A percentile compares a stretch with the other conserved stretches of the same genome.
Conservation (phyloP, 2,888 invertebrate genomes). For the Pterobdella sp. region DNA sequence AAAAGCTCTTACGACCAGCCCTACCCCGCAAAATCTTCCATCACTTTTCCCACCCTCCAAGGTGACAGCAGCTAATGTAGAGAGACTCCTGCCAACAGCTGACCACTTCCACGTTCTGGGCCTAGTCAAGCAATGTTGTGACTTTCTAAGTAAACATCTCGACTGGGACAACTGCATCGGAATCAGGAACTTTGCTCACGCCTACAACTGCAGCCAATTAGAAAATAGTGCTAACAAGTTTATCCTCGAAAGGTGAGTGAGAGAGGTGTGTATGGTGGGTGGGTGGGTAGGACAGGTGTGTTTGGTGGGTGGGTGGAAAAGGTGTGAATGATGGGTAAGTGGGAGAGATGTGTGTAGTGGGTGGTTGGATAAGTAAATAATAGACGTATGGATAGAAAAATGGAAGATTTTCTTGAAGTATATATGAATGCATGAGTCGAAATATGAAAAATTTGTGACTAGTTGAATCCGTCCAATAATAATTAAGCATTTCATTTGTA, state of each 20-base stretch:
- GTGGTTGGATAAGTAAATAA: too few relatives aligned
- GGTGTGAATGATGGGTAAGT: too few relatives aligned
- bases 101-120: slow-evolving; percentile 80
- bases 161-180: slow-evolving; percentile 73
- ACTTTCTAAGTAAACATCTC: slow-evolving; percentile 64
- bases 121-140: slow-evolving; percentile 70
- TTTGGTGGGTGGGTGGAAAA: too few relatives aligned
- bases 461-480: neutral
- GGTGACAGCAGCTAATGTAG: slow-evolving; percentile 70
- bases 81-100: slow-evolving; percentile 64
- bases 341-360: too few relatives aligned
- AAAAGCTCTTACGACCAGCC: neutral
- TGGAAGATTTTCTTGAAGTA: too few relatives aligned
- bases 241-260: slow-evolving; percentile 55
- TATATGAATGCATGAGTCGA: too few relatives aligned
- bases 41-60: slow-evolving; percentile 51
- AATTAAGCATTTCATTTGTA: slow-evolving; percentile 1
- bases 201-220: slow-evolving; percentile 66
- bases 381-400: too few relatives aligned
- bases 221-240: slow-evolving; percentile 63
- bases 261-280: neutral
- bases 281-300: too few relatives aligned
- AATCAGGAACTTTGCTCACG: slow-evolving; percentile 72
- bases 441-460: too few relatives aligned
- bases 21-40: neutral